Evolutionary conservation across 2,797 vertebrate species (phyloP), one percentile per base, ranked within the genome.

Genomic region (Bovichtus variegatus): DNA sequence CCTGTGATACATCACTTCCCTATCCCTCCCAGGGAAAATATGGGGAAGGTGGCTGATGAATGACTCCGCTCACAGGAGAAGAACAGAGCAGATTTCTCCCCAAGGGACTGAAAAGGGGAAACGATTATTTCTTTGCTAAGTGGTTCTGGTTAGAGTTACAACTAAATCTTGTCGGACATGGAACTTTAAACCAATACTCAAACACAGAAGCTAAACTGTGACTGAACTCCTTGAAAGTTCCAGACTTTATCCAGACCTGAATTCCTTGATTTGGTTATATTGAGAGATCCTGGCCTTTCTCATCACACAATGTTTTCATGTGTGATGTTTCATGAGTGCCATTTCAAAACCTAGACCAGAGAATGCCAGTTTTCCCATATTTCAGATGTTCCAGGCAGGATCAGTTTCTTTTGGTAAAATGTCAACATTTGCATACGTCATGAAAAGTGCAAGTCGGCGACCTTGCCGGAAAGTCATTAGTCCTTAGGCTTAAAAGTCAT

Each of bases 121-220:
- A 74, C 43, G 6, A 80, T 87, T 88, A 84, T 82, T 76, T 78
- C 63, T 74, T 68, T 13, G 66, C 68, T 46, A 74, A 88, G 79
- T 74, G 75, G 50, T 71, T 73, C 40, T 50, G 62, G 73, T 63
- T 82, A 65, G 44, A 58, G 51, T 82, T 82, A 78, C 38, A 69
- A 44, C 59, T 82, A 70, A 87, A 87, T 80, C 74, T 55, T 51
- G 23, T 71, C 27, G 62, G 68, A 74, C 43, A 55, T 58, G 36
- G 53, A 82, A 70, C 55, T 82, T 85, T 49, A 80, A 78, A 75
- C 57, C 40, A 50, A 66, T 19, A 47, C 9, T 59, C 31, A 64
- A 60, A 25, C 40, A 55, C 61, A 66, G 61, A 47, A 46, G 51
- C 51, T 23, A 2, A 1, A 0, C 34, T 41, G 31, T 38, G 57